Evolutionary conservation across 2,888 invertebrate species (phyloP).

Genomic region (Lutraria lutraria): DNA sequence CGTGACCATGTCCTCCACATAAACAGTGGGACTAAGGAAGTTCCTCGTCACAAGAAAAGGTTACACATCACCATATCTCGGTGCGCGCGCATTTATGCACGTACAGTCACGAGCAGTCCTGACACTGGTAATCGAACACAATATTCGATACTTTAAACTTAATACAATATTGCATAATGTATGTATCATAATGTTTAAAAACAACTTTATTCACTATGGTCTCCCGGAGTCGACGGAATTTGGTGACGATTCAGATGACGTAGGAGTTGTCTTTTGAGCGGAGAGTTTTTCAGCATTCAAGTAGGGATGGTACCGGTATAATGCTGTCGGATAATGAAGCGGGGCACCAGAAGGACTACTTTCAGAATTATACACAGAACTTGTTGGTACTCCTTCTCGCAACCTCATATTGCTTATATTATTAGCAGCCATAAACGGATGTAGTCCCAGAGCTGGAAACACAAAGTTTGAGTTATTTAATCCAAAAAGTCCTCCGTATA

Average conservation of each 20-base stretch:
- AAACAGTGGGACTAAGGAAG: not conserved
- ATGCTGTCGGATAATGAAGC: constrained; percentile 74
- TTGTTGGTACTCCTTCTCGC: constrained; percentile 69
- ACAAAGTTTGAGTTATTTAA: constrained; percentile 75
- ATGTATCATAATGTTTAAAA: not conserved
- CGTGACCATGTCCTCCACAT: not conserved
- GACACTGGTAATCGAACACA: not conserved
- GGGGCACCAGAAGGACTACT: constrained; percentile 56
- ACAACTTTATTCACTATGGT: constrained; percentile 21
- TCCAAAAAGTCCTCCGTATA: constrained; percentile 79
- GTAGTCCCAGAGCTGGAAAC: constrained; percentile 75
- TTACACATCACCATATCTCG: not conserved
- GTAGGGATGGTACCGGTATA: constrained; percentile 82
- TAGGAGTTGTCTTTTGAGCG: constrained; percentile 65
- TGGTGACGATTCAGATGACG: constrained; percentile 58
- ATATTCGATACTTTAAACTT: not conserved
- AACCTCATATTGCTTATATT: constrained; percentile 72
- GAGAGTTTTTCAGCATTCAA: constrained; percentile 76
- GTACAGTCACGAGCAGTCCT: not conserved
- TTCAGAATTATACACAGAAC: constrained; percentile 63
- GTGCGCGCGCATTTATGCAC: not conserved
- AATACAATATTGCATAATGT: not conserved
- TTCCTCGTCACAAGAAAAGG: not conserved
- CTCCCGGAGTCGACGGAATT: constrained; percentile 51
- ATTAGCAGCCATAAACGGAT: constrained; percentile 71